Percentiles rank a stretch among this genome's conserved stretches.
These are phyloP conservation scores for Tragelaphus strepsiceros DNA, from an alignment of 2,113 vertebrate species.

Conservation along the genomic window DNA sequence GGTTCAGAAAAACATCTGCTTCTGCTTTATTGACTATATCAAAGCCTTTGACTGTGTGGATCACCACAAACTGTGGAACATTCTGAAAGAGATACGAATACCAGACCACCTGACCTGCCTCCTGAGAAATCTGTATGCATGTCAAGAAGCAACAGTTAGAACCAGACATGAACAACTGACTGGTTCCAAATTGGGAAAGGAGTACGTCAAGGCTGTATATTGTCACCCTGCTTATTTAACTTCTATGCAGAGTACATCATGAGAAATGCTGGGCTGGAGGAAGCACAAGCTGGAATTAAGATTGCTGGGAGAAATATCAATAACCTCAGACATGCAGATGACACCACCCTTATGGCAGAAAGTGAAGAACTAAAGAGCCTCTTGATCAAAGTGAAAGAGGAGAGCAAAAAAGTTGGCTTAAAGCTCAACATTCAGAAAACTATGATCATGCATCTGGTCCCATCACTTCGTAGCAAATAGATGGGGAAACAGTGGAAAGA, in stretches of 20 bases:
- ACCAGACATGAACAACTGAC: not conserved
- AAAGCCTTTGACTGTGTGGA: not conserved
- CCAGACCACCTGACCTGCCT: not conserved
- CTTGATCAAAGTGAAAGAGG: not conserved
- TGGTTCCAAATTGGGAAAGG: not conserved
- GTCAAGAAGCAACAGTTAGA: not conserved
- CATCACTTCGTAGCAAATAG: not conserved
- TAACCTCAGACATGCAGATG: not conserved
- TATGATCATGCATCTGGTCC: not conserved
- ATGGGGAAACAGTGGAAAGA: not conserved
- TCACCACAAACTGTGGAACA: not conserved
- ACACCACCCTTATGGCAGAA: not conserved
- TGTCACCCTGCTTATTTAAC: not conserved
- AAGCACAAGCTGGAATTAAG: not conserved
- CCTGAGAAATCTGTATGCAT: not conserved
- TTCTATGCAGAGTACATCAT: not conserved
- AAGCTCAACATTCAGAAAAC: not conserved
- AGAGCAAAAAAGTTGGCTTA: not conserved
- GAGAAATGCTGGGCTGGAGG: rapidly evolving
- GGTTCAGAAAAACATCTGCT: not conserved
- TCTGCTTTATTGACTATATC: not conserved
- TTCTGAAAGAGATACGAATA: not conserved
- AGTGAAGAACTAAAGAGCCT: not conserved
- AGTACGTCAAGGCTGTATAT: rapidly evolving
- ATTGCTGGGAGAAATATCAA: not conserved